Percentiles rank a stretch among this genome's conserved stretches.
Conservation (phyloP, 2,888 invertebrate species). For the Ectemnius cavifrons region DNA sequence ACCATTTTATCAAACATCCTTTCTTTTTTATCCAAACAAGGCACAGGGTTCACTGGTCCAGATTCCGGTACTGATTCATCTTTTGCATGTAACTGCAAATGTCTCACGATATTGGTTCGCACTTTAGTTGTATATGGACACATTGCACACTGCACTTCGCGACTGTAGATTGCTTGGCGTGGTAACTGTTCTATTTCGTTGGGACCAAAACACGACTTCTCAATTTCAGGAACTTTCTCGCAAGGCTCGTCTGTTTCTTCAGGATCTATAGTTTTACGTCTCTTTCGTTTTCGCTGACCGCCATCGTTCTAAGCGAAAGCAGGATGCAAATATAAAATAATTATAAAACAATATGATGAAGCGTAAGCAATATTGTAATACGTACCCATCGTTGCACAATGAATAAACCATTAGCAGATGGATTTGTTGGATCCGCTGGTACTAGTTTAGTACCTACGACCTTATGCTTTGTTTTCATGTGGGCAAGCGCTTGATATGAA, state of each 20-base stretch:
- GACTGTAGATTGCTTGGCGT: constrained; percentile 82
- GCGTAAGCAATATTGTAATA: constrained; percentile 11
- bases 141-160: constrained; percentile 82
- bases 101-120: constrained; percentile 85
- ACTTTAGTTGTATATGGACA: constrained; percentile 86
- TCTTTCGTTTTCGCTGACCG: constrained; percentile 61
- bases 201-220: constrained; percentile 79
- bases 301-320: not conserved
- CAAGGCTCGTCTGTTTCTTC: constrained; percentile 37
- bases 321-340: not conserved
- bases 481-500: constrained; percentile 73
- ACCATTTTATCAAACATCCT: constrained; percentile 92
- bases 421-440: constrained; percentile 78
- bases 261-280: constrained; percentile 59
- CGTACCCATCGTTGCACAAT: constrained; percentile 77
- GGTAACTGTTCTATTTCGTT: constrained; percentile 84
- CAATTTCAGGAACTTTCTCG: constrained; percentile 55
- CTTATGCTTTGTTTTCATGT: constrained; percentile 81
- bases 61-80: constrained; percentile 82
- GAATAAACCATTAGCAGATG: constrained; percentile 79
- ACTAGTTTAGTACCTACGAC: constrained; percentile 74
- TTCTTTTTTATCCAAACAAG: constrained; percentile 87
- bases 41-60: constrained; percentile 90
- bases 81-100: constrained; percentile 84
- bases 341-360: not conserved